Evolutionary conservation across 2,888 invertebrate genomes (phyloP), one percentile per base, ranked within the genome.

Genomic region (Drosophila formosana): DNA sequence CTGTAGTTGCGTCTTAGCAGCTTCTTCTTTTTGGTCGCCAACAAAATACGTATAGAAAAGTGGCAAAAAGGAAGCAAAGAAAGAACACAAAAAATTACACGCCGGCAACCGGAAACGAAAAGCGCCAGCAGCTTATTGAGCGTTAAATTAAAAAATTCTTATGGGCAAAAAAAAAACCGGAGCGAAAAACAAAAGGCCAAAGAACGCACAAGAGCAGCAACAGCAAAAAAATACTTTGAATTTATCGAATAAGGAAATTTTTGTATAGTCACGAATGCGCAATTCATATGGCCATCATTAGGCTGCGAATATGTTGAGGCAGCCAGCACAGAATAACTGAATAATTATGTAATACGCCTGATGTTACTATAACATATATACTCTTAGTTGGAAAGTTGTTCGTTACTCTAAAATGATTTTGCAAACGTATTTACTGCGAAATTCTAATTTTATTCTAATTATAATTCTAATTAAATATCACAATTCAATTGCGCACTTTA

Each of bases 91-190:
- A 49, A 66, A 69, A 69, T 68, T 63, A 62, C 60, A 41, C 57
- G 56, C 53, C 67, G 67, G 64, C 67, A 62, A 71, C 62, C 73
- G 71, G 67, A 89, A 81, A 72, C 70, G 66, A 76, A 73, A 75
- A 73, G 81, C 78, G 79, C 79, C 75, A 67, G 75, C 74, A 89
- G 77, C 80, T 88, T 90, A 86, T 89, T 89, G 81, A 82, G 88
- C 89, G 86, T 89, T 89, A 90, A 89, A 89, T 89, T 90, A 86
- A 82, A 85, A 89, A 89, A 86, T 88, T 88, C 82, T 80, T 77
- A 80, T 77, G 67, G 55, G 58, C n/a, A 52, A 73, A 69, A 66
- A 55, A 23, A n/a, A 47, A 39, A 50, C 68, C 72, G 11, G 32
- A 6, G 9, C 13, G 11, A 45, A 37, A 45, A 61, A 52, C 34